A percentile compares a stretch with the other conserved stretches of the same genome.
phyloP scores from a whole-genome alignment of 2,797 vertebrate species.

The Dendrocincla fuliginosa region DNA sequence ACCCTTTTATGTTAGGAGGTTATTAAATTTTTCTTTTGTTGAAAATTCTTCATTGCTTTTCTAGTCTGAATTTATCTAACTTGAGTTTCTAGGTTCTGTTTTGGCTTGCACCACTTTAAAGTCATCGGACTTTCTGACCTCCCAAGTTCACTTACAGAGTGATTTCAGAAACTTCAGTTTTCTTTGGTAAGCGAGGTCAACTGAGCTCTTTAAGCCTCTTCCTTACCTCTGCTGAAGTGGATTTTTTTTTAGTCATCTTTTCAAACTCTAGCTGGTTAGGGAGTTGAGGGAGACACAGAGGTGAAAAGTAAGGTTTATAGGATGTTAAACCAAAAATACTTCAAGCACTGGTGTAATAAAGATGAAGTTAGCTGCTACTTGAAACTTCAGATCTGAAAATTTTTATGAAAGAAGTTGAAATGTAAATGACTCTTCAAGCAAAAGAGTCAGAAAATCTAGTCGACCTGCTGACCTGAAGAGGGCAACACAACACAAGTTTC shows the following conservation, averaged over 20 bases:
- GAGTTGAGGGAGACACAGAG: neutral
- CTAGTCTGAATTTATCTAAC: neutral
- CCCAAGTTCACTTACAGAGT: neutral
- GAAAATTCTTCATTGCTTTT: neutral
- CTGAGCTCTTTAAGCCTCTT: neutral
- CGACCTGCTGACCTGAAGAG: slow-evolving; percentile 64
- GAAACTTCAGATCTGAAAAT: neutral
- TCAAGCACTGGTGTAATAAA: neutral
- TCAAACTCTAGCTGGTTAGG: neutral
- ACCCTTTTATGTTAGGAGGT: neutral
- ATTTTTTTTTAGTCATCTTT: neutral
- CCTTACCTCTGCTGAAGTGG: neutral
- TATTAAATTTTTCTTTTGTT: neutral
- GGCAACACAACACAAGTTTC: slow-evolving; percentile 70
- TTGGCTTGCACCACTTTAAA: neutral
- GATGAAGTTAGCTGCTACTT: neutral
- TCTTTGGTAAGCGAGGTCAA: neutral
- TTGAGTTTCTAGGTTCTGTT: neutral
- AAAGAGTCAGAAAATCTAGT: neutral
- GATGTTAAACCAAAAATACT: neutral
- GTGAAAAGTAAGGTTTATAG: neutral
- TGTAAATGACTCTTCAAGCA: neutral
- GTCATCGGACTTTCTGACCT: neutral
- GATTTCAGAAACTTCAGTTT: neutral
- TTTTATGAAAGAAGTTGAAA: neutral